Evolutionary conservation across 2,888 invertebrate genomes (phyloP).

Genomic region (Galeruca laticollis): DNA sequence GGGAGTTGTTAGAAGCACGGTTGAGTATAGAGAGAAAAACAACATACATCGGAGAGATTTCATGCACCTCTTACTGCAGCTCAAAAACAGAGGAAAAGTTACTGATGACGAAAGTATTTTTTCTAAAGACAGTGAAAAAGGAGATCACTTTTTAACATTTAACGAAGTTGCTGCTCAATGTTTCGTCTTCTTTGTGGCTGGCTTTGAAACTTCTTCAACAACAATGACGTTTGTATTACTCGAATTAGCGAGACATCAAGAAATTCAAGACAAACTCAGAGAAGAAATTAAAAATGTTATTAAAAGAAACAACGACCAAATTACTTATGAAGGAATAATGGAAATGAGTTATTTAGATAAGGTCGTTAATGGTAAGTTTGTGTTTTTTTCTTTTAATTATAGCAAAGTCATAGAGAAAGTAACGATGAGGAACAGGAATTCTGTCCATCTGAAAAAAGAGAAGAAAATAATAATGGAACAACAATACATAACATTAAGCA

Average conservation of each 20-base stretch:
- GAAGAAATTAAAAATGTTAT: constrained; percentile 48
- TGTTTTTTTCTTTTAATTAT: background rate
- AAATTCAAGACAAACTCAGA: constrained; percentile 51
- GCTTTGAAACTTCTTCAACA: constrained; percentile 54
- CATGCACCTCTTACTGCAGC: constrained; percentile 68
- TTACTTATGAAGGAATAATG: constrained; percentile 51
- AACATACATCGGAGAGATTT: constrained; percentile 69
- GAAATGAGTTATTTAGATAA: constrained; percentile 53
- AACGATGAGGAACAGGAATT: too few species aligned
- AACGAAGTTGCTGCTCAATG: constrained; percentile 44
- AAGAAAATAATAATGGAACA: too few species aligned
- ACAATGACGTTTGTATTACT: constrained; percentile 52
- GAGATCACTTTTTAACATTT: constrained; percentile 21
- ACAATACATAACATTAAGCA: too few species aligned
- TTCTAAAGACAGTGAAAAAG: constrained; percentile 25
- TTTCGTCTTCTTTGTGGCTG: constrained; percentile 52
- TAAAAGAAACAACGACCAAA: constrained; percentile 44
- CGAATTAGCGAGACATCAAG: constrained; percentile 50
- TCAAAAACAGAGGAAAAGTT: constrained; percentile 63
- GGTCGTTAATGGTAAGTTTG: constrained; percentile 48
- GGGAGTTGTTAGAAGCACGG: constrained; percentile 51
- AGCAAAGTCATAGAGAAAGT: too few species aligned
- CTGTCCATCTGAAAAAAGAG: too few species aligned
- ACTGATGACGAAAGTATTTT: constrained; percentile 44
- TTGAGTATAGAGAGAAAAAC: constrained; percentile 66